phyloP scores from a whole-genome alignment of 2,888 invertebrate genomes.

The Rhorus exstirpatorius region DNA sequence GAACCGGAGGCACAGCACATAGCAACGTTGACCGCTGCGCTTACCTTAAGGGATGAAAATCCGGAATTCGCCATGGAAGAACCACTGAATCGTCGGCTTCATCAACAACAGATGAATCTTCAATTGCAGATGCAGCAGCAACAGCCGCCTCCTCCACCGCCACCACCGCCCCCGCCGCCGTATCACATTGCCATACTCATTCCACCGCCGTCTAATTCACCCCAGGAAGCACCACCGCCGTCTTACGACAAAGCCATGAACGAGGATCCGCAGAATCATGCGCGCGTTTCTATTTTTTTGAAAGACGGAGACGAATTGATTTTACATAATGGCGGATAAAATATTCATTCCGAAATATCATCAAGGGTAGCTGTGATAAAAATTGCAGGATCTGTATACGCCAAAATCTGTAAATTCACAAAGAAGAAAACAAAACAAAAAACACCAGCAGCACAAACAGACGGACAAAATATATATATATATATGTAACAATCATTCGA shows the following conservation, averaged over 20 bases:
- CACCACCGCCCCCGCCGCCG: conserved; percentile 90
- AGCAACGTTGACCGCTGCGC: conserved; percentile 75
- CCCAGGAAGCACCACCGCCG: conserved; percentile 90
- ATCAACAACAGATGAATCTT: conserved; percentile 36
- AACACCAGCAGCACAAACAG: neutral
- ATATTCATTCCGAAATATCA: conserved; percentile 17
- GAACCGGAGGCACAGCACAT: conserved; percentile 77
- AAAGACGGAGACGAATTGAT: conserved; percentile 56
- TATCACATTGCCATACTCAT: conserved; percentile 94
- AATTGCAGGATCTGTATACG: conserved; percentile 17
- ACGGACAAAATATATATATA: conserved; percentile 10
- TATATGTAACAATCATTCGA: neutral
- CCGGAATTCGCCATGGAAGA: conserved; percentile 34
- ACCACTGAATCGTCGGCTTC: conserved; percentile 36
- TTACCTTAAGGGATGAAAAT: conserved; percentile 48
- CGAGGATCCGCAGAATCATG: conserved; percentile 59
- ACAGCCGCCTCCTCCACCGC: conserved; percentile 78
- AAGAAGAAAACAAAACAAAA: neutral
- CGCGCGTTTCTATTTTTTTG: conserved; percentile 59
- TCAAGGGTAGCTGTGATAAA: conserved; percentile 60
- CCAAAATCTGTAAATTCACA: conserved; percentile 22
- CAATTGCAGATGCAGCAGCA: conserved; percentile 74
- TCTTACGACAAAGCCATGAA: conserved; percentile 92
- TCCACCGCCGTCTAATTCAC: conserved; percentile 87
- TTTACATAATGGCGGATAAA: conserved; percentile 6